Evolutionary conservation across 2,888 invertebrate genomes (phyloP).

Genomic region (Villa cingulata): DNA sequence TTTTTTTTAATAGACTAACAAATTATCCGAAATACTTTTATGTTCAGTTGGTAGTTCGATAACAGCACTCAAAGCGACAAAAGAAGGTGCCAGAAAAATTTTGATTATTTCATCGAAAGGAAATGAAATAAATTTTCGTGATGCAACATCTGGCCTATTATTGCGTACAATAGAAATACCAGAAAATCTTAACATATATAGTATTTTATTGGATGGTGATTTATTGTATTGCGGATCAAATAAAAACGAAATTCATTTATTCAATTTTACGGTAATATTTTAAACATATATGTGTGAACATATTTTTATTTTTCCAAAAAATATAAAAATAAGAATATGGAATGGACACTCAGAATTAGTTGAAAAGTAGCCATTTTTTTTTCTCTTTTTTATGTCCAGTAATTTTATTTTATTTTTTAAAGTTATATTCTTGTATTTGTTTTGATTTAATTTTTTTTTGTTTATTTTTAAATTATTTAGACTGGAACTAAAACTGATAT

Average conservation of each 20-base stretch:
- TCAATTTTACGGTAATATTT: slow-evolving; percentile 56
- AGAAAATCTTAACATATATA: slow-evolving; percentile 51
- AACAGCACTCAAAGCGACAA: slow-evolving; percentile 53
- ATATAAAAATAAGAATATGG: too few species aligned
- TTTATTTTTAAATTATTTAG: too few species aligned
- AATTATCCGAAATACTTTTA: slow-evolving; percentile 40
- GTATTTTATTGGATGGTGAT: slow-evolving; percentile 50
- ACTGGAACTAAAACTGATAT: slow-evolving; percentile 47
- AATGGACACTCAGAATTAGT: too few species aligned
- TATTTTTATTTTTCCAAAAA: too few species aligned
- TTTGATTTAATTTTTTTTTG: too few species aligned
- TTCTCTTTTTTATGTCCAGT: too few species aligned
- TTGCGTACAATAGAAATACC: slow-evolving; percentile 47
- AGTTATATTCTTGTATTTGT: too few species aligned
- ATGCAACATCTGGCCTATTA: slow-evolving; percentile 55
- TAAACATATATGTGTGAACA: too few species aligned
- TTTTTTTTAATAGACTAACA: slow-evolving; percentile 28
- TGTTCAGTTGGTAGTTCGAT: slow-evolving; percentile 52
- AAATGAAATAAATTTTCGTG: slow-evolving; percentile 54
- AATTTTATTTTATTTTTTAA: too few species aligned
- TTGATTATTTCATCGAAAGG: slow-evolving; percentile 56
- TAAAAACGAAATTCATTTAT: slow-evolving; percentile 55
- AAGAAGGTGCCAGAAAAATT: slow-evolving; percentile 57
- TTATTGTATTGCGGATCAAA: slow-evolving; percentile 67
- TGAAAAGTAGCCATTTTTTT: too few species aligned